These are phyloP conservation scores for Thermophis baileyi DNA, from an alignment of 2,113 vertebrate species.

Conservation along the genomic window DNA sequence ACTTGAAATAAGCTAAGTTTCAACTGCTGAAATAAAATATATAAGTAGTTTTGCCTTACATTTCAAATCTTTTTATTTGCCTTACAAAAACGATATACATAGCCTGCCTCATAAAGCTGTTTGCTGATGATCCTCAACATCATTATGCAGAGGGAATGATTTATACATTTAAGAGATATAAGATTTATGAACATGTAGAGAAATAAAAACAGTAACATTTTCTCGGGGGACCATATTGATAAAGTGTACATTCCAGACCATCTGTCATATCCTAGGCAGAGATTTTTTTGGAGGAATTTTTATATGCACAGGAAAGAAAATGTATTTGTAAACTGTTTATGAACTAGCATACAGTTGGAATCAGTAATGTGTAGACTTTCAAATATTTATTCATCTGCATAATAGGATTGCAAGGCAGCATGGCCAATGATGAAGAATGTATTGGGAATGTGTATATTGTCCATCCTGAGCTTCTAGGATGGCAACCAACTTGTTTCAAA, in stretches of 20 bases:
- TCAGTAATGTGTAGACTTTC: neutral
- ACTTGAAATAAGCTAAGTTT: neutral
- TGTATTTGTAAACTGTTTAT: neutral
- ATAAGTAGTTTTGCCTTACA: neutral
- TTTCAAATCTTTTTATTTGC: neutral
- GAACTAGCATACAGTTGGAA: neutral
- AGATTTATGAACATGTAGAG: neutral
- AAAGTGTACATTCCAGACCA: neutral
- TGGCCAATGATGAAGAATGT: too few relatives aligned
- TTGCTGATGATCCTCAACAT: neutral
- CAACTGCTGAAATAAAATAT: neutral
- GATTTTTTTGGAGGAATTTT: neutral
- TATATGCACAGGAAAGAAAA: neutral
- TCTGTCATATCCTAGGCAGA: neutral
- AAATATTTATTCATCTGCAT: neutral
- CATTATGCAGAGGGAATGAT: neutral
- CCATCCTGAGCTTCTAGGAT: too few relatives aligned
- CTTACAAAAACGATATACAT: neutral
- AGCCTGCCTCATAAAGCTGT: neutral
- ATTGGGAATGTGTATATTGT: too few relatives aligned
- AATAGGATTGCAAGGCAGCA: neutral
- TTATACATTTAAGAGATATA: neutral
- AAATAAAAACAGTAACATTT: neutral
- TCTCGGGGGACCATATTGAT: neutral
- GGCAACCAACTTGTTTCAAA: too few relatives aligned